Base-by-base conservation (phyloP, 2,888 invertebrate species). In the Melanostoma mellinum region DNA sequence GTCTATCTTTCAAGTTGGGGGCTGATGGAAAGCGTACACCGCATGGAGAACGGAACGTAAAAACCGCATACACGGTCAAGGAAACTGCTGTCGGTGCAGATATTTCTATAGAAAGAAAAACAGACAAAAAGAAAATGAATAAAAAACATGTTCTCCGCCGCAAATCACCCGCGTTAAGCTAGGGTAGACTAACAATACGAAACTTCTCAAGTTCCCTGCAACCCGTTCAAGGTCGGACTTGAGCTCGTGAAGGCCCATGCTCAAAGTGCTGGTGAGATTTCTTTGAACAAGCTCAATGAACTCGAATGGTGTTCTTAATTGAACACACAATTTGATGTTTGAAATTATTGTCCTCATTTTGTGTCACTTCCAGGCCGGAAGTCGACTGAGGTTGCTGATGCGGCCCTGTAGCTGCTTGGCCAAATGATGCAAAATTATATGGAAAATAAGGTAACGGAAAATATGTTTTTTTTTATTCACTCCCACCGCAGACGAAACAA, bases 21-120 rank as follows among this genome's bases (percentile, higher is more conserved):
- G 38, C 58, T 44, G 58, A 58, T 58, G 73, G 73, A 73, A 74
- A 63, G 55, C 48, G 6, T 52, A 69, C 56, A 77, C 68, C 68
- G 40, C 81, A 82, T 68, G 73, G 58, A 65, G 74, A 84, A 74
- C 73, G 78, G 78, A 68, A 82, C 5, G 10, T 3, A 69, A 72
- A 68, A 84, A 84, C 78, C 82, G 78, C 82, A 78, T 35, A 71
- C 82, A 71, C 60, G 78, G 82, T 79, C 74, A 84, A 79, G 74
- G 82, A 79, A 78, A 74, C 69, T 74, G 68, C 33, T 82, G 78
- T 78, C 73, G 63, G 63, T 73, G 73, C 78, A 73, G 63, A 82
- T 82, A 73, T 52, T 77, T 63, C 68, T 40, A 84, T 40, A 84
- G 55, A 79, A 53, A 35, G 48, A 5, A 20, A 60, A 60, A 50